Evolutionary conservation across 2,113 vertebrate genomes (phyloP).

Genomic region (Fulica atra): DNA sequence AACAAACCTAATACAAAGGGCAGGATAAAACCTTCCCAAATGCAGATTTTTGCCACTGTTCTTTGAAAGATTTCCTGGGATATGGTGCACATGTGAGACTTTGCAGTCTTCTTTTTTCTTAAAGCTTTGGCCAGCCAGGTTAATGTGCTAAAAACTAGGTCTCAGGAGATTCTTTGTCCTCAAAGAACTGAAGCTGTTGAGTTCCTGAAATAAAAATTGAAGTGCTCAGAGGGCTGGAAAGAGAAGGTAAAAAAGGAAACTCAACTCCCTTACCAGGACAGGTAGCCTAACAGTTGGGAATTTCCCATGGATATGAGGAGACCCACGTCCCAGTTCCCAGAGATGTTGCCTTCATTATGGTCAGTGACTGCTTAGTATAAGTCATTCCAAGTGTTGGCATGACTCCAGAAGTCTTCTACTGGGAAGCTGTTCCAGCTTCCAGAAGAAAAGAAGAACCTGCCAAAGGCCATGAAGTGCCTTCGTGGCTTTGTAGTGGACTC

Average conservation of each 20-base stretch:
- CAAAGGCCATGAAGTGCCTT: background rate
- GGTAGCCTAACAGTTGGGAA: background rate
- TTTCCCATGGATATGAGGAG: background rate
- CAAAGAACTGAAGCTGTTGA: background rate
- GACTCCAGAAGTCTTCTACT: background rate
- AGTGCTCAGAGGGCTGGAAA: background rate
- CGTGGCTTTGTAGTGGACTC: background rate
- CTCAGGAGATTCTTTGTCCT: background rate
- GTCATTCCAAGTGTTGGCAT: background rate
- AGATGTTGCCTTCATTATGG: background rate
- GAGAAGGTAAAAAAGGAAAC: background rate
- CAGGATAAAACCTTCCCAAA: background rate
- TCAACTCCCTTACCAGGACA: background rate
- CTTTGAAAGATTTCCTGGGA: background rate
- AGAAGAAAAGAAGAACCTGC: background rate
- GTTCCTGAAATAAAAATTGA: background rate
- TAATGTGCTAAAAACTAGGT: background rate
- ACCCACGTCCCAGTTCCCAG: background rate
- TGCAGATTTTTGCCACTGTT: background rate
- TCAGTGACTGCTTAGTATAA: background rate
- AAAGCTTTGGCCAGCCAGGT: background rate
- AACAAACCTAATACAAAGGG: background rate
- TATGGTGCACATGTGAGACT: background rate
- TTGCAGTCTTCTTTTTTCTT: too few species aligned
- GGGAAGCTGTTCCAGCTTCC: background rate